A percentile compares a stretch with the other conserved stretches of the same genome.
Evolutionary conservation across 1,140 invertebrate species (phyloP).

Genomic region (Thalassaphorura encarpata): DNA sequence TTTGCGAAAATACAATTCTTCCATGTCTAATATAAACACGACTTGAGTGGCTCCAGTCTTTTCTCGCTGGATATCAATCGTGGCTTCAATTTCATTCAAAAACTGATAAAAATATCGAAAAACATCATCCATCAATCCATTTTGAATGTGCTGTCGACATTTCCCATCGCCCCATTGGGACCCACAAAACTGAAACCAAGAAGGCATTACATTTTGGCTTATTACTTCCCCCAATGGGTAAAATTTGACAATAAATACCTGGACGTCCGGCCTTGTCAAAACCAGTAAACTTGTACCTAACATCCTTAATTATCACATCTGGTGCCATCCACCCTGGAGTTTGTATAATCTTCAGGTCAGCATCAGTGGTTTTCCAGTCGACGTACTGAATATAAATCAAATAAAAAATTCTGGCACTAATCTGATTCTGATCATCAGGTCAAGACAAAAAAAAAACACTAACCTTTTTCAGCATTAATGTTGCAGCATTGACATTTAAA

Average conservation of each 20-base stretch:
- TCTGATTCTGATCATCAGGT: background rate
- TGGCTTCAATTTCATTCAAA: constrained; percentile 6
- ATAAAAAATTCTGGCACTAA: background rate
- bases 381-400: background rate
- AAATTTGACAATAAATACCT: background rate
- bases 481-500: background rate
- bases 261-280: background rate
- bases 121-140: background rate
- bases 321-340: background rate
- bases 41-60: constrained; percentile 4
- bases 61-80: background rate
- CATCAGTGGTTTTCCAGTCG: background rate
- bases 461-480: background rate
- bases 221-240: background rate
- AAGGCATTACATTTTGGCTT: background rate
- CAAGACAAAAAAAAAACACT: background rate
- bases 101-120: constrained; percentile 4
- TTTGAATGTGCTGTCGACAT: background rate
- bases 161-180: constrained; percentile 2
- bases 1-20: constrained; percentile 3
- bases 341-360: background rate
- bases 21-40: constrained; percentile 10
- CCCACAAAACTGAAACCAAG: background rate
- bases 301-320: background rate
- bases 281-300: constrained; percentile 5